Evolutionary conservation across 2,797 vertebrate species (phyloP).

Genomic region (Bovichtus diacanthus): DNA sequence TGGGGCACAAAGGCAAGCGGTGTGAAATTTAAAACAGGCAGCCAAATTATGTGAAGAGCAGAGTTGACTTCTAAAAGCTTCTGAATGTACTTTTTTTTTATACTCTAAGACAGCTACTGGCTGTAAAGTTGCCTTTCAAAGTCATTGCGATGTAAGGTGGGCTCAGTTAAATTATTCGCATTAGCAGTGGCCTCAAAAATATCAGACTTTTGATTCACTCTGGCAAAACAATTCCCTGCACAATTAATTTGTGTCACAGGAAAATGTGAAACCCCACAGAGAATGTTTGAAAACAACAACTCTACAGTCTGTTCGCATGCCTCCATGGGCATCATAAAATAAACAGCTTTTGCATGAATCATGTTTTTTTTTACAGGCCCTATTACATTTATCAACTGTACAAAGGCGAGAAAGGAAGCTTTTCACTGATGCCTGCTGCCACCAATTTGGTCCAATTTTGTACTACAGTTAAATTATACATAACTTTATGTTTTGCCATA

Average conservation of each 20-base stretch:
- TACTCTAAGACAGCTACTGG: slow-evolving; percentile 8
- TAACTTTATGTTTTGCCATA: neutral
- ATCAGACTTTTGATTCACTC: neutral
- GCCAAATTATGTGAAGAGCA: slow-evolving; percentile 10
- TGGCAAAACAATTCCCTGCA: slow-evolving; percentile 19
- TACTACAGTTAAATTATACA: neutral
- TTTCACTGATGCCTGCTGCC: neutral
- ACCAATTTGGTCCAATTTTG: neutral
- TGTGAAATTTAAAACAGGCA: slow-evolving; percentile 35
- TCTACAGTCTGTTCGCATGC: neutral
- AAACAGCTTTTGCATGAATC: neutral
- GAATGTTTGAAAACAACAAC: neutral
- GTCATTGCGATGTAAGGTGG: neutral
- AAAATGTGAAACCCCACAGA: neutral
- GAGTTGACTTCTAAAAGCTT: slow-evolving; percentile 13
- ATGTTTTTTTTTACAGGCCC: neutral
- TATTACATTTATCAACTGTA: neutral
- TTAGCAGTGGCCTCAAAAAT: slow-evolving; percentile 1
- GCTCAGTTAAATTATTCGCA: neutral
- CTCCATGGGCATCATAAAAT: neutral
- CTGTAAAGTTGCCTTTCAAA: slow-evolving; percentile 13
- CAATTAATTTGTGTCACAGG: slow-evolving; percentile 13
- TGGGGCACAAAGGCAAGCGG: slow-evolving; percentile 13
- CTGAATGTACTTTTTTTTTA: slow-evolving; percentile 11
- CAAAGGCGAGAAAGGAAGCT: neutral